Base-by-base conservation (phyloP, 2,113 vertebrate species). In the Megaleporinus macrocephalus region DNA sequence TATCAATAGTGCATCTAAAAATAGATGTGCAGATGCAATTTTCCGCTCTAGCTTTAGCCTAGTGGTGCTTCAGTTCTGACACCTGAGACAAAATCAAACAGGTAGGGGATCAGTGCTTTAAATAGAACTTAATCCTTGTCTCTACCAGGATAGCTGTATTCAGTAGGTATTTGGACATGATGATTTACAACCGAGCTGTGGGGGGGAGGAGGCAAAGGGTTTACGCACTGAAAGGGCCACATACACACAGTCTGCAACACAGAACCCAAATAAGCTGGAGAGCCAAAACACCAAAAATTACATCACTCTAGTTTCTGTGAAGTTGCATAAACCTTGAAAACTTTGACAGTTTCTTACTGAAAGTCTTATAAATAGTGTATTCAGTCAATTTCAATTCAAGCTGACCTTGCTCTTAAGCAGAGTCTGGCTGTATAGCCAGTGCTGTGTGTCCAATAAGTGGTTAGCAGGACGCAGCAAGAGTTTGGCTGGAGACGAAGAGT, bases 331-430 rank as follows among this genome's bases (percentile, higher is more conserved):
- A 16, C 13, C 1, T 16, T 30, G 24, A 16, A 30, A 65, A 30
- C 29, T 30, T 27, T 16, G 13, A 30, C 1, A 30, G 62, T 30
- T 53, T 22, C 14, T 22, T 55, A 5, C 5, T 5, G 5, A 22
- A 7, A 1, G 5, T 2, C 5, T 16, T 1, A 55, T 1, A 20
- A 55, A 22, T 7, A 4, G 22, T 16, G 36, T 18, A 11, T 15
- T 20, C 0, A 7, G 27, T 30, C 1, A 11, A 55, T 26, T 73
- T 36, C 9, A 30, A 2, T 26, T 51, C 14, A 51, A 13, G 33
- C 73, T 83, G 73, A 94, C 96, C 95, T 94, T 96, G 86, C 94
- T 93, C 84, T 94, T 96, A 83, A 97, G 80, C 44, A 96, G 93
- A 1, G 95, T 95, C 0, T 4, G 81, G 16, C 87, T 92, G 87